Evolutionary conservation across 92 coral and sea anemone genomes (phyloP), one percentile per base, ranked within the genome.

Genomic region (Zoanthus sansibaricus): DNA sequence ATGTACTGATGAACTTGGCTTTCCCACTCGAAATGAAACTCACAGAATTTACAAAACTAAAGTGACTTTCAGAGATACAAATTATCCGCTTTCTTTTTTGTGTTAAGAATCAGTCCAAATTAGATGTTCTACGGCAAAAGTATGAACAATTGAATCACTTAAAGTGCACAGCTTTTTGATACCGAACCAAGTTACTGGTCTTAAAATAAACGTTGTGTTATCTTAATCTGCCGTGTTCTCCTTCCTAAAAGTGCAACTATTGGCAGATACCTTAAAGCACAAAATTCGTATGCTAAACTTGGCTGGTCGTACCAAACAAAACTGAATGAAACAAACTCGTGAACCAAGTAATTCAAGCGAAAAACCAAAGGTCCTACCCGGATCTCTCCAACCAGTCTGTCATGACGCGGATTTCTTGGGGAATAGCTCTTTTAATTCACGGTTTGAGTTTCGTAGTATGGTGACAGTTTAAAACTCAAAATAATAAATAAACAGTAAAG

Each of bases 351-450:
- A 74, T 46, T 45, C 78, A 74, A 74, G 58, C 78, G 25, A 25
- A 74, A 74, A 74, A 61, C 78, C 78, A 74, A 74, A 58, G 42
- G 46, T 58, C 78, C 46, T 74, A 74, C 78, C 78, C 78, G 78
- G 78, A 46, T 25, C n/a, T 44, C 77, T 72, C 77, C 77, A 48
- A 17, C 78, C 78, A 74, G 78, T 74, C 78, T 74, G 78, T 61
- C 30, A 61, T 21, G 68, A 17, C 68, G 68, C 17, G 7, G 68
- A 25, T 25, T 25, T 25, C 25, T 25, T 25, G 25, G 25, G 25
- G 25, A 25, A 25, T 25, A 25, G 25, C 25, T 25, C 25, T 25
- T 25, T 25, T 25, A 25, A 25, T 25, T 25, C 25, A 25, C 25
- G 25, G 25, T 25, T 14, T 21, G 17, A 21, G 15, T 48, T 48